These are phyloP conservation scores for Lasioglossum marginatum DNA, from an alignment of 2,888 invertebrate genomes.

Conservation along the genomic window DNA sequence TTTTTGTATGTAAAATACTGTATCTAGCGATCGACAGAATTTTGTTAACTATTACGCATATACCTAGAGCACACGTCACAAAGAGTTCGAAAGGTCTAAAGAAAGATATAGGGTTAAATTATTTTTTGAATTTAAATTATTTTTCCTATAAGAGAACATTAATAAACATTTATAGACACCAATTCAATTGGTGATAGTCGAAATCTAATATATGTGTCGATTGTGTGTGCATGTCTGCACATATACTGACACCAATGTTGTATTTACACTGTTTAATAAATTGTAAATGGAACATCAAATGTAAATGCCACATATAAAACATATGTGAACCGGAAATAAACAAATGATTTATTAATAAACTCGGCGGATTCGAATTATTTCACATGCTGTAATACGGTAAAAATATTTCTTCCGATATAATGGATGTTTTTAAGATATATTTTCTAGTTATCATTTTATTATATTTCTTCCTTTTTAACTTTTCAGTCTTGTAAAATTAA, in stretches of 20 bases:
- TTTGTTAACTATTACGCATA: constrained; percentile 7
- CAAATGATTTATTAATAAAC: constrained; percentile 24
- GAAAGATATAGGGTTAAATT: constrained; percentile 38
- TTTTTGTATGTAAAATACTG: constrained; percentile 3
- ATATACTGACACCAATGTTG: constrained; percentile 18
- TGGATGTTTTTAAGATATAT: too few species aligned
- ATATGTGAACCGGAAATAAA: constrained; percentile 26
- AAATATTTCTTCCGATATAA: not conserved
- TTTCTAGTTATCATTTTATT: too few species aligned
- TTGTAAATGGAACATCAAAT: constrained; percentile 24
- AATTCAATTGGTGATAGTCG: constrained; percentile 27
- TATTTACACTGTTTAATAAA: constrained; percentile 36
- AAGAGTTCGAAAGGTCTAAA: constrained; percentile 31
- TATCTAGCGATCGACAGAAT: not conserved
- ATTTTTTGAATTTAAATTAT: constrained; percentile 47
- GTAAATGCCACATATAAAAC: constrained; percentile 17
- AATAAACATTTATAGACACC: constrained; percentile 20
- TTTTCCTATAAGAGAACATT: constrained; percentile 34
- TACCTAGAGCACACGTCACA: constrained; percentile 10
- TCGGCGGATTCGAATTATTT: not conserved
- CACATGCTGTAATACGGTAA: not conserved
- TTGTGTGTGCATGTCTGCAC: constrained; percentile 11
- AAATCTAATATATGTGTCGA: constrained; percentile 16
- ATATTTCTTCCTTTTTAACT: too few species aligned
- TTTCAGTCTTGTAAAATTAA: too few species aligned